A percentile compares a stretch with the other conserved stretches of the same genome.
Conservation (phyloP, 2,113 vertebrate species). For the Lipotes vexillifer region DNA sequence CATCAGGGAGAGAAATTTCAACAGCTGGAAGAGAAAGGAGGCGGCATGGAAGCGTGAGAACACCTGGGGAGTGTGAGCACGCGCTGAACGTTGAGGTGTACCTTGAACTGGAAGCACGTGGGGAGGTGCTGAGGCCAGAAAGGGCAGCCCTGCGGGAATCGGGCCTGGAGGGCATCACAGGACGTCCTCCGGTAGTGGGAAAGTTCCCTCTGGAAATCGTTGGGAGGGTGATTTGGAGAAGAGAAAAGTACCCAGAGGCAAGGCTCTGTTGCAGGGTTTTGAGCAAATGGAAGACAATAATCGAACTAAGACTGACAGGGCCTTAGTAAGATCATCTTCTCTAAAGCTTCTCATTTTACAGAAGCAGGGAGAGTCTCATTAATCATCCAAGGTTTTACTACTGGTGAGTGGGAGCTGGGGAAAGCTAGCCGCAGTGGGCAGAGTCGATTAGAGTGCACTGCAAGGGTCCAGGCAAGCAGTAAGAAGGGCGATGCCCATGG, state of each 20-base stretch:
- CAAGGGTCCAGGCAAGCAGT: neutral
- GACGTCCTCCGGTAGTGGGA: neutral
- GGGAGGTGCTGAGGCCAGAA: neutral
- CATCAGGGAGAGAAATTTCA: neutral
- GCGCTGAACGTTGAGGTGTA: rapidly evolving
- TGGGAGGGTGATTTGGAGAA: neutral
- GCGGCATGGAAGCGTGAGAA: neutral
- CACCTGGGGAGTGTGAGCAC: neutral
- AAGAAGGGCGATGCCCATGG: neutral
- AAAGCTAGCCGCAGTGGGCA: neutral
- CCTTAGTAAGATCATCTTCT: neutral
- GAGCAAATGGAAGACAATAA: neutral
- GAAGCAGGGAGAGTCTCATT: neutral
- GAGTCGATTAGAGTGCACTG: neutral
- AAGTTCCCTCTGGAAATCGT: neutral
- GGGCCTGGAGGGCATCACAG: neutral
- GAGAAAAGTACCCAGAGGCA: neutral
- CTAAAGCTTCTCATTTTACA: neutral
- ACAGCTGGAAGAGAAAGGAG: neutral
- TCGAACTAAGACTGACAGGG: neutral
- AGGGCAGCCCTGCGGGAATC: neutral
- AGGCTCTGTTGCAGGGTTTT: neutral
- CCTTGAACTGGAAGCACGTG: rapidly evolving
- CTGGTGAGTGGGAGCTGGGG: neutral
- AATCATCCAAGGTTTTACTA: neutral